phyloP scores from a whole-genome alignment of 1,140 invertebrate species.

The Cyphomyrmex costatus region DNA sequence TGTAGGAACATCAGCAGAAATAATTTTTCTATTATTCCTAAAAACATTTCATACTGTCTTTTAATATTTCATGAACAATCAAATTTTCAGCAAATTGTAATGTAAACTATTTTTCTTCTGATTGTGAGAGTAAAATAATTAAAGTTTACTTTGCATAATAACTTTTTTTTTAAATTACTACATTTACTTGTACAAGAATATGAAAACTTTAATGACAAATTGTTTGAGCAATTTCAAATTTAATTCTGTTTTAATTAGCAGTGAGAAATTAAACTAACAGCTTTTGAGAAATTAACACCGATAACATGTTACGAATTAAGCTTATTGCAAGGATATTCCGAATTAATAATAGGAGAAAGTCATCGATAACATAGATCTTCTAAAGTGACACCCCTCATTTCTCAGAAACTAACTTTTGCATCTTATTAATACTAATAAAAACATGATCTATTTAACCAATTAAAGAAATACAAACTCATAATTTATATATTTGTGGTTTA shows the following conservation, averaged over 20 bases:
- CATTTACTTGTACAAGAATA: background rate
- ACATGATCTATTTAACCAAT: too few relatives aligned
- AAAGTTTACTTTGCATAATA: background rate
- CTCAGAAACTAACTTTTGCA: too few relatives aligned
- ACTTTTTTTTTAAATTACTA: background rate
- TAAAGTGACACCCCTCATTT: too few relatives aligned
- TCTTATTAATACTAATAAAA: too few relatives aligned
- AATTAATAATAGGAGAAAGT: too few relatives aligned
- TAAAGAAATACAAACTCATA: too few relatives aligned
- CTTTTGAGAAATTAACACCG: background rate
- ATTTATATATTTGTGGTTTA: too few relatives aligned
- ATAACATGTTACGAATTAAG: background rate
- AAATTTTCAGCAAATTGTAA: background rate
- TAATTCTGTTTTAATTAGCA: background rate
- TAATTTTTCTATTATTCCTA: background rate
- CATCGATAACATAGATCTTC: too few relatives aligned
- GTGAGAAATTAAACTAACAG: background rate
- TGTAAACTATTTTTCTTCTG: background rate
- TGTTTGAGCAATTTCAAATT: background rate
- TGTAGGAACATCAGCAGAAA: background rate
- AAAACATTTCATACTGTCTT: background rate
- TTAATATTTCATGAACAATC: background rate
- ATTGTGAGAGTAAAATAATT: too few relatives aligned
- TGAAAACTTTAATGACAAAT: background rate
- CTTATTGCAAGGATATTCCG: background rate